Percentiles rank a stretch among this genome's conserved stretches.
Conservation (phyloP, 1,140 invertebrate genomes). For the Trachymyrmex cornetzi region DNA sequence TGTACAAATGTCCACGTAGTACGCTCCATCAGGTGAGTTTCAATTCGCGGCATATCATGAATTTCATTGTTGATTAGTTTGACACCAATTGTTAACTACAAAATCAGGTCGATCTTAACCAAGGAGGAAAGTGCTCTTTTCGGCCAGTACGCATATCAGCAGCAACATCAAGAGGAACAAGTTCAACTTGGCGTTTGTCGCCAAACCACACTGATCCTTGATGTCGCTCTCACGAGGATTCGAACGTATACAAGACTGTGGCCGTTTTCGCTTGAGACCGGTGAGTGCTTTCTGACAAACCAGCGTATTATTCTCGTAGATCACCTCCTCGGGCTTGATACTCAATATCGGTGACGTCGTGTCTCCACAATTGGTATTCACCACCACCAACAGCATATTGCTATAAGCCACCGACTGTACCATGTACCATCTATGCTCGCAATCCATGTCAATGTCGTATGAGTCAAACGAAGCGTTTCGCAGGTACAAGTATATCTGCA, state of each 20-base stretch:
- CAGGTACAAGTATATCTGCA: constrained; percentile 83
- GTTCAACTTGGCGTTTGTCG: constrained; percentile 73
- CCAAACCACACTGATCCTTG: constrained; percentile 83
- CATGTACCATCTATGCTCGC: constrained; percentile 89
- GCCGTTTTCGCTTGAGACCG: constrained; percentile 88
- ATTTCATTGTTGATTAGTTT: constrained; percentile 5
- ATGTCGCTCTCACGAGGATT: constrained; percentile 90
- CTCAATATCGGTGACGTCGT: constrained; percentile 81
- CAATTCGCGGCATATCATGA: neutral
- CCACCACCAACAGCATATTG: constrained; percentile 94
- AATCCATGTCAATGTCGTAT: constrained; percentile 80
- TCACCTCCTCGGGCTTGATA: constrained; percentile 89
- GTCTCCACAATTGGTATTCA: constrained; percentile 89
- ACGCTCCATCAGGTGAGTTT: neutral
- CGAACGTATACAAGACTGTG: constrained; percentile 89
- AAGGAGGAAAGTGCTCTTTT: neutral
- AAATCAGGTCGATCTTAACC: constrained; percentile 21
- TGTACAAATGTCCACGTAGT: neutral
- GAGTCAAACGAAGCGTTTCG: constrained; percentile 79
- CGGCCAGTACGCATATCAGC: neutral
- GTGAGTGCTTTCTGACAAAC: constrained; percentile 89
- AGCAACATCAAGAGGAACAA: constrained; percentile 64
- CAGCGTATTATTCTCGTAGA: constrained; percentile 88
- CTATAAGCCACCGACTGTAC: constrained; percentile 93
- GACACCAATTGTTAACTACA: constrained; percentile 38